Evolutionary conservation across 2,797 vertebrate species (phyloP).

Genomic region (Eupleurogrammus muticus): DNA sequence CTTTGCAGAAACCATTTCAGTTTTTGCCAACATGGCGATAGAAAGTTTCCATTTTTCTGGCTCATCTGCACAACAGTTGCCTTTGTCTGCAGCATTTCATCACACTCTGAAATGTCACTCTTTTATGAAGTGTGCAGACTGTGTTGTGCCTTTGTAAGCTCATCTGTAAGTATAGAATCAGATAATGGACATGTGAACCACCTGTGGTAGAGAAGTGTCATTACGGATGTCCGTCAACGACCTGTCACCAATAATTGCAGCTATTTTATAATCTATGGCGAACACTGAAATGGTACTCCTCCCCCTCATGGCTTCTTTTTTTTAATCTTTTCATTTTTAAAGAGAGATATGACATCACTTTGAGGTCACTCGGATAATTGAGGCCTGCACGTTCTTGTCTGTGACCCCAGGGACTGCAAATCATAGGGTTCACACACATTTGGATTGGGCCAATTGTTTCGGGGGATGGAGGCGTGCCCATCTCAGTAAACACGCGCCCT

Average conservation of each 20-base stretch:
- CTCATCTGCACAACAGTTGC: neutral
- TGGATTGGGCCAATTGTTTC: no score
- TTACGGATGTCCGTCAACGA: constrained; percentile 4
- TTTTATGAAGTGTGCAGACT: constrained; percentile 7
- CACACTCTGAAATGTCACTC: neutral
- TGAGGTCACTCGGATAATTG: constrained; percentile 33
- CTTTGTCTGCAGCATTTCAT: constrained; percentile 6
- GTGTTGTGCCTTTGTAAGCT: constrained; percentile 4
- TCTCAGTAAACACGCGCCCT: no score
- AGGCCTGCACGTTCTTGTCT: constrained; percentile 22
- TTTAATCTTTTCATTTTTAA: neutral
- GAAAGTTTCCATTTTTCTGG: neutral
- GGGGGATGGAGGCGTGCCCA: no score
- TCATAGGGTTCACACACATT: constrained; percentile 30
- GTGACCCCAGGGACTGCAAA: constrained; percentile 22
- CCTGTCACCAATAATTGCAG: constrained; percentile 57
- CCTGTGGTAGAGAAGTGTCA: neutral
- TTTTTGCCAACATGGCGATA: constrained; percentile 3
- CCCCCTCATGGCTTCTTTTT: constrained; percentile 31
- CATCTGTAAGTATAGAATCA: neutral
- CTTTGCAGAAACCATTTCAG: neutral
- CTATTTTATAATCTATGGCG: constrained; percentile 49
- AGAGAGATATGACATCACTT: constrained; percentile 12
- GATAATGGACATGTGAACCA: neutral
- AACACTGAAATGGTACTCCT: constrained; percentile 46